Percentiles rank a stretch among this genome's conserved stretches.
phyloP scores from a whole-genome alignment of 2,113 vertebrate genomes.

The Platichthys flesus region DNA sequence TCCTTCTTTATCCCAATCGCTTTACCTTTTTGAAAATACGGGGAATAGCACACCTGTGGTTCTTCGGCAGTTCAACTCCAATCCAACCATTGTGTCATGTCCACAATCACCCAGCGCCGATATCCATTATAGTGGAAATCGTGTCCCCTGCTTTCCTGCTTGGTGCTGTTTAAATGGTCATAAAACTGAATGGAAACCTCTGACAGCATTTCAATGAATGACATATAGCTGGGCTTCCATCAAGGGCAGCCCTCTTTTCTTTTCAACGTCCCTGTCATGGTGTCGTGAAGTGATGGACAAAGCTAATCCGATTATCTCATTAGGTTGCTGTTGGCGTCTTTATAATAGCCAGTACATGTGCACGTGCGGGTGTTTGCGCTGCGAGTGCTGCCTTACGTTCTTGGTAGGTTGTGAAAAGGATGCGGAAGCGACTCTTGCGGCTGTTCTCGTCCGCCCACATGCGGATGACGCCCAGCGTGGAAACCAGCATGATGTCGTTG shows the following conservation, averaged over 20 bases:
- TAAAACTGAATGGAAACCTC: constrained; percentile 61
- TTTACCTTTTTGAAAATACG: constrained; percentile 5
- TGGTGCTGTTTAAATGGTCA: constrained; percentile 52
- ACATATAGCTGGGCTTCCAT: constrained; percentile 10
- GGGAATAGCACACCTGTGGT: constrained; percentile 4
- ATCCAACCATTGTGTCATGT: constrained; percentile 30
- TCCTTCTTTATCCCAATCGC: background rate
- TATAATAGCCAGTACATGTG: background rate
- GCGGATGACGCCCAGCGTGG: constrained; percentile 93
- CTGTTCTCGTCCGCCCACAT: constrained; percentile 99
- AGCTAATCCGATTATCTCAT: constrained; percentile 8
- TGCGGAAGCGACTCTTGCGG: constrained; percentile 93
- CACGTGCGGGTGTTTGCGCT: background rate
- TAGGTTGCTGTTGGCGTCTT: constrained; percentile 14
- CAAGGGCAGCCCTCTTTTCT: constrained; percentile 45
- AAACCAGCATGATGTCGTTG: constrained; percentile 95
- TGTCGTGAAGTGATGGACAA: constrained; percentile 3
- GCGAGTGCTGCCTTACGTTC: constrained; percentile 88
- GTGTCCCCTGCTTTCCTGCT: constrained; percentile 21
- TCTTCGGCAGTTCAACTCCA: constrained; percentile 16
- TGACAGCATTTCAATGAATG: constrained; percentile 37
- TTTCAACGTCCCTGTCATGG: constrained; percentile 3
- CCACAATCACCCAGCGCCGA: constrained; percentile 25
- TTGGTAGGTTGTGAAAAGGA: constrained; percentile 99
- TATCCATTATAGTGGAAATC: constrained; percentile 38